Base-by-base conservation (phyloP, 1,140 invertebrate species). In the Scaptomyza pallida region DNA sequence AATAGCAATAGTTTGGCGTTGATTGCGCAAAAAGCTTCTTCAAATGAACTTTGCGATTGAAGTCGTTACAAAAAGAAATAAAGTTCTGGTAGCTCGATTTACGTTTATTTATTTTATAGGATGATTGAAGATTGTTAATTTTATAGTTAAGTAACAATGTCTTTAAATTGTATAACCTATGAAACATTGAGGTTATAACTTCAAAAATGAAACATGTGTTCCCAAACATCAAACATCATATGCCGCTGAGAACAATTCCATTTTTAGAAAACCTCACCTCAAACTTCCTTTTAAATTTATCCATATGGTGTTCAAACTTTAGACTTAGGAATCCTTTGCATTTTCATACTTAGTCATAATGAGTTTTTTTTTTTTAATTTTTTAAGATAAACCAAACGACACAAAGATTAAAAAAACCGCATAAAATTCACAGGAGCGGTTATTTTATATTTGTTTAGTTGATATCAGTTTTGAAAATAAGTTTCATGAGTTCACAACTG, bases 1-100 rank as follows among this genome's bases (percentile, higher is more conserved):
- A 41, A 55, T 43, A 10, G 52, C 52, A 41, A 43, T 43, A 12
- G 45, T 26, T n/a, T 26, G 12, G 33, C 43, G 57, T 17, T 52
- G 19, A 61, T 68, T 68, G 35, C n/a, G 48, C 61, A 33, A 48
- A 15, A 60, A 68, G 26, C 16, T 45, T 40, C 45, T 45, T 57
- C 44, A 15, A 50, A 60, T 50, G 45, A 60, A 21, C 33, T 40
- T n/a, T 13, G 1, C 21, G 16, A 12, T 40, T 13, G 8, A 40
- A 52, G 50, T 37, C 4, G n/a, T n/a, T 15, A 8, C 6, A 1
- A 8, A 15, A 16, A 30, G 23, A 13, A 50, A 33, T 50, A 37
- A 4, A n/a, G n/a, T 40, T 12, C 3, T 12, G 3, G 9, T 5
- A 17, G n/a, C 12, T 13, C 9, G 23, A 45, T 15, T 30, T 2